Base-by-base conservation (phyloP, 2,888 invertebrate species). In the Mythimna lalbum region DNA sequence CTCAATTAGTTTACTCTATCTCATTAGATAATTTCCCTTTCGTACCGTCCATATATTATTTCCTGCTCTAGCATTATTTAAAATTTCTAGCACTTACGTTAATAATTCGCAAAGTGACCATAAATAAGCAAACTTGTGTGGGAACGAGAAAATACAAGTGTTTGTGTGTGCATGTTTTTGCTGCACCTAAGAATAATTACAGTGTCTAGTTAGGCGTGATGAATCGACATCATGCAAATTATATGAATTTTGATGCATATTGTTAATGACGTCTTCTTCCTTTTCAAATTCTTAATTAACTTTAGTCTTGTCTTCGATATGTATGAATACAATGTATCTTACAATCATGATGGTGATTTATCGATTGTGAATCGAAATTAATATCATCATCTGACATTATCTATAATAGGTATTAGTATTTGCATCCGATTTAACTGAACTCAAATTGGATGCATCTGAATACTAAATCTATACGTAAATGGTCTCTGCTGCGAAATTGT, bases 71-170 rank as follows among this genome's bases (percentile, higher is more conserved):
- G 7, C 5, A 10, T 36, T 4, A 36, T 56, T 62, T n/a, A 27
- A 59, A 75, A 33, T 59, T 33, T 68, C 69, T 43, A 60, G 31
- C 6, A 66, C 3, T 19, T 7, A 33, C 0, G 19, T 55, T 36
- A 47, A 39, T 47, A 76, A 36, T 49, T 47, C 14, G 9, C 23
- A 31, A 77, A 69, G 59, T 53, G 23, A 56, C 52, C 39, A 73
- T 23, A 53, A 62, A 65, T 23, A 53, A 53, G 1, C 39, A 3
- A 3, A 23, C 1, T 12, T 39, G 27, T 65, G 65, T 78, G 79
- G 74, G 61, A 57, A 79, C 62, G 21, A 57, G 74, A 74, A 74
- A 76, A 65, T 66, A 23, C 49, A 63, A 56, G 50, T 63, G n/a
- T 61, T 49, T 0, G 21, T 36, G 10, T 50, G 7, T n/a, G 36